Conservation (phyloP, 2,113 vertebrate species). For the Colossoma macropomum region DNA sequence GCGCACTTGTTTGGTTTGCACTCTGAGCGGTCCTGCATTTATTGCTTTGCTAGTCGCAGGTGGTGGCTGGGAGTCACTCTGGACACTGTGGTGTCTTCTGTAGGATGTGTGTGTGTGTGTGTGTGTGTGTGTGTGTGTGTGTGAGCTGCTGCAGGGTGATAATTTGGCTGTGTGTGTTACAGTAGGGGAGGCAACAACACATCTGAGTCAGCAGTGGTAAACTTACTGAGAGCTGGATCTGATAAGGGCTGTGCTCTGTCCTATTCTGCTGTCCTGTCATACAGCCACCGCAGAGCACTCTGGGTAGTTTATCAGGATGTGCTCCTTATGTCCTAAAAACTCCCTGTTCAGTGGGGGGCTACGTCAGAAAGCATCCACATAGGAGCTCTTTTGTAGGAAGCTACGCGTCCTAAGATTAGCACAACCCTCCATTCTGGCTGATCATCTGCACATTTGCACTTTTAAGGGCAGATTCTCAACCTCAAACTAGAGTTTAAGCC, state of each 20-base stretch:
- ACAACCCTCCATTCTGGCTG: neutral
- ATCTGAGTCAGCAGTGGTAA: slow-evolving; percentile 44
- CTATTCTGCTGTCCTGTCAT: slow-evolving; percentile 4
- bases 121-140: slow-evolving; percentile 23
- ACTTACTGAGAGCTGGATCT: slow-evolving; percentile 26
- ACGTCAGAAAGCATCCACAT: neutral
- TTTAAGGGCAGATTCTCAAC: too few relatives aligned
- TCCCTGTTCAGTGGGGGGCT: neutral
- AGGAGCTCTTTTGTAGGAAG: neutral
- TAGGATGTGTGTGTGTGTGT: slow-evolving; percentile 12
- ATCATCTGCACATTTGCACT: too few relatives aligned
- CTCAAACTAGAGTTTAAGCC: too few relatives aligned
- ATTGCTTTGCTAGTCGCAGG: slow-evolving; percentile 26
- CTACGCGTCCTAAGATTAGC: neutral
- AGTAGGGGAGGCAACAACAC: slow-evolving; percentile 24
- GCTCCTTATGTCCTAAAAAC: neutral
- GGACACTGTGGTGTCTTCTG: neutral
- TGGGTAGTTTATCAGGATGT: neutral
- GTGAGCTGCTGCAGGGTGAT: slow-evolving; percentile 21
- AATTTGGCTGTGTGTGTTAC: slow-evolving; percentile 34
- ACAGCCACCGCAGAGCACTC: neutral
- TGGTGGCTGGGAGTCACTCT: slow-evolving; percentile 3
- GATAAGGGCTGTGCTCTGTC: slow-evolving; percentile 24
- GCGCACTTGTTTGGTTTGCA: neutral
- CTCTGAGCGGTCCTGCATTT: neutral